These are phyloP conservation scores for Ariolimax columbianus DNA, from an alignment of 2,888 invertebrate genomes.

Conservation along the genomic window DNA sequence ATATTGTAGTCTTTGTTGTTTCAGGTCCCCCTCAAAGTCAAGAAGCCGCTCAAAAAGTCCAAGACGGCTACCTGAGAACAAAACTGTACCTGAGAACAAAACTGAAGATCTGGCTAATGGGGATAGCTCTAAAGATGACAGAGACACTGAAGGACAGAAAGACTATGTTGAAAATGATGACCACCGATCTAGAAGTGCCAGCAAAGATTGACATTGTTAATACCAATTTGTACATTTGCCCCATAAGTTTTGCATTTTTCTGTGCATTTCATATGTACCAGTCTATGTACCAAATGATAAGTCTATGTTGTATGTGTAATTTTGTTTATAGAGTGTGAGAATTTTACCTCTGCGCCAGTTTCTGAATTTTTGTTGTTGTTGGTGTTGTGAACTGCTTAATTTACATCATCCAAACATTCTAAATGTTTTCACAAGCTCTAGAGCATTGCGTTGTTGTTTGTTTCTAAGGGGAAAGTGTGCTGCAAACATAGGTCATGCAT, in stretches of 20 bases:
- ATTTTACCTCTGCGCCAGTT: no score
- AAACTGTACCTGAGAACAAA: not conserved
- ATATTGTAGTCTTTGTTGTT: not conserved
- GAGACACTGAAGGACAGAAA: not conserved
- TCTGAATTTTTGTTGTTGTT: no score
- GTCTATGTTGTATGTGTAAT: not conserved
- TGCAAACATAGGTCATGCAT: no score
- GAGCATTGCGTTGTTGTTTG: no score
- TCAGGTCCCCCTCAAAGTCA: slow-evolving; percentile 27
- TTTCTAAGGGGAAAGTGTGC: no score
- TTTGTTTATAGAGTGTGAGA: not conserved
- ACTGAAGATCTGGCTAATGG: slow-evolving; percentile 10
- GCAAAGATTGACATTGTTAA: slow-evolving; percentile 33
- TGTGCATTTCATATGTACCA: not conserved
- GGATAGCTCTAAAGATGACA: not conserved
- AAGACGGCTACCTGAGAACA: slow-evolving; percentile 9
- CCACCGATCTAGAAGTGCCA: slow-evolving; percentile 35
- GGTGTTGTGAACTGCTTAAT: no score
- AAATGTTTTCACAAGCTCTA: no score
- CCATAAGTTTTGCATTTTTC: not conserved
- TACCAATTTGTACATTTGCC: not conserved
- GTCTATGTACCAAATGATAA: not conserved
- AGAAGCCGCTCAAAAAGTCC: slow-evolving; percentile 36
- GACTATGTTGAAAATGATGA: not conserved
- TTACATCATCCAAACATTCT: no score